phyloP scores from a whole-genome alignment of 1,140 invertebrate species.

The Formica selysi region DNA sequence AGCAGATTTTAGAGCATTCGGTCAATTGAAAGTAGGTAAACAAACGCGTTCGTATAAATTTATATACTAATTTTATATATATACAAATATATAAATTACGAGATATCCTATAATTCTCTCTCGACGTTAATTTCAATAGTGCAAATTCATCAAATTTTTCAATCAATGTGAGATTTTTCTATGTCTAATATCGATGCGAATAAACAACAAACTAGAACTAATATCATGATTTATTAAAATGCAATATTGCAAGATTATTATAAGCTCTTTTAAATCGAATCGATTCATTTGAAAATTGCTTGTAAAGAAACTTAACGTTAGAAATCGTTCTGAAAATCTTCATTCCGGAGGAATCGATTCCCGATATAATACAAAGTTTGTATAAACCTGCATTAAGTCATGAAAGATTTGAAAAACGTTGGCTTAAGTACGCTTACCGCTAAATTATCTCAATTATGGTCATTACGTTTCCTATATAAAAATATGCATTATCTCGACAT shows the following conservation, averaged over 20 bases:
- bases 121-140: not conserved
- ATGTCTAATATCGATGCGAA: not conserved
- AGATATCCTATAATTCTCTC: not conserved
- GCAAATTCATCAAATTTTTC: not conserved
- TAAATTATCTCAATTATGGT: conserved; percentile 26
- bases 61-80: no score
- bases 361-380: not conserved
- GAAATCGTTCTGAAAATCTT: not conserved
- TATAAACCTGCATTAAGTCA: not conserved
- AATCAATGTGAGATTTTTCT: not conserved
- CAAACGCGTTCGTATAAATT: no score
- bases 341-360: not conserved
- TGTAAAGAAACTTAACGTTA: not conserved
- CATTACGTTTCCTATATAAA: conserved; percentile 1
- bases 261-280: not conserved
- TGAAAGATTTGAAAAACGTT: not conserved
- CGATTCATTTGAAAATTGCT: not conserved
- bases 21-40: no score
- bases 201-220: not conserved
- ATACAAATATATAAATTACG: not conserved
- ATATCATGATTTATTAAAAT: not conserved
- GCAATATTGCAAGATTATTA: not conserved
- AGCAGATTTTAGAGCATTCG: no score
- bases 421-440: not conserved
- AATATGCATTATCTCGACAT: conserved; percentile 6